Evolutionary conservation across 2,113 vertebrate genomes (phyloP).

Genomic region (Sterna hirundo): DNA sequence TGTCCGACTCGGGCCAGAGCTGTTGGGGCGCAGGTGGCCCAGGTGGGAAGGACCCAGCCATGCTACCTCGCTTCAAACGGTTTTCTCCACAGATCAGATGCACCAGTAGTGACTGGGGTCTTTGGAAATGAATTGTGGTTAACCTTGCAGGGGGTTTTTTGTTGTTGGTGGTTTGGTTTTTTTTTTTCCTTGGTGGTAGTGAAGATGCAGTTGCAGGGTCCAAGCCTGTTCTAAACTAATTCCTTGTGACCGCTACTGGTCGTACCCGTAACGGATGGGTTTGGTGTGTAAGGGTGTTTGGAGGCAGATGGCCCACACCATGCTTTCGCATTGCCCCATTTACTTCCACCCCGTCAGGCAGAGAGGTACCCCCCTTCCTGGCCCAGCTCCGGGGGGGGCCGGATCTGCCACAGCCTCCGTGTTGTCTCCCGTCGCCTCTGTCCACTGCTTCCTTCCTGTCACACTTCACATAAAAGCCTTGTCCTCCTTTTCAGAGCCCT

Average conservation of each 20-base stretch:
- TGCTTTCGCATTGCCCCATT: rapidly evolving
- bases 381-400: background rate
- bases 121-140: slow-evolving; percentile 31
- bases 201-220: background rate
- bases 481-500: background rate
- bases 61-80: background rate
- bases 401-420: background rate
- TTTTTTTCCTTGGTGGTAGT: background rate
- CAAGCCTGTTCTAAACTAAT: background rate
- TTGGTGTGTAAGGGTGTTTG: slow-evolving; percentile 13
- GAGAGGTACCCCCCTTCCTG: background rate
- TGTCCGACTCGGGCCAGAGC: background rate
- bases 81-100: background rate
- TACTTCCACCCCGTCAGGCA: background rate
- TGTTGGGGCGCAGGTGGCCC: background rate
- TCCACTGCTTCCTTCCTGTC: background rate
- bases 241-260: background rate
- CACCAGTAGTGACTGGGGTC: background rate
- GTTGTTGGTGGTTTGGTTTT: too few species aligned
- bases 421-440: rapidly evolving
- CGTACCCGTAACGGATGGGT: background rate
- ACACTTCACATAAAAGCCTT: background rate
- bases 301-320: background rate
- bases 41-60: background rate
- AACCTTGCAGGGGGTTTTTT: background rate